Evolutionary conservation across 2,888 invertebrate species (phyloP).

Genomic region (Scelioninae gen. 2): DNA sequence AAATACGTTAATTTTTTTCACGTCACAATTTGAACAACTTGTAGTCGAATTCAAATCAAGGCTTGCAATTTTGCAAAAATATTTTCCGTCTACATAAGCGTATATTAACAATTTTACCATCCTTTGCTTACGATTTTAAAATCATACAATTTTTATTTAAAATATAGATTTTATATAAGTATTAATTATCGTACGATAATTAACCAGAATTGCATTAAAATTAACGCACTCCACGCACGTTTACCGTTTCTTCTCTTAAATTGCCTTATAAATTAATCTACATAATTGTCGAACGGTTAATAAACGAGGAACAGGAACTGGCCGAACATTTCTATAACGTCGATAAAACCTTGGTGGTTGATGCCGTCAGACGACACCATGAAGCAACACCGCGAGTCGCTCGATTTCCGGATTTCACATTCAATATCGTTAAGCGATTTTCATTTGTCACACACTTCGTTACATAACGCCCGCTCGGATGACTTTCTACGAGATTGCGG

Average conservation of each 20-base stretch:
- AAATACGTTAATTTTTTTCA: no score
- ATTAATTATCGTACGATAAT: no score
- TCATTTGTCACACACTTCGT: constrained; percentile 44
- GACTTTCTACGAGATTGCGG: constrained; percentile 55
- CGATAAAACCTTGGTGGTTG: constrained; percentile 25
- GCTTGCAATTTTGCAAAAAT: no score
- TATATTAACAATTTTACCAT: no score
- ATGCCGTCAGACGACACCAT: constrained; percentile 19
- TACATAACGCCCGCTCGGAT: constrained; percentile 34
- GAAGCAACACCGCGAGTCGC: constrained; percentile 9
- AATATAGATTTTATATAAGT: no score
- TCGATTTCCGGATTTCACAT: constrained; percentile 55
- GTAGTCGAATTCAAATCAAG: no score
- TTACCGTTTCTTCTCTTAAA: constrained; percentile 4
- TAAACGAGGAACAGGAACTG: constrained; percentile 35
- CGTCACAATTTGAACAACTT: no score
- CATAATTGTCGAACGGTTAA: neutral
- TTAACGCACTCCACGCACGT: no score
- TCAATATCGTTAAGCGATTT: constrained; percentile 36
- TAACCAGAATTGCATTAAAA: no score
- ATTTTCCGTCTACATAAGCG: no score
- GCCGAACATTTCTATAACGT: neutral
- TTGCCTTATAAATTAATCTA: constrained; percentile 12
- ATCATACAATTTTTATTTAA: no score
- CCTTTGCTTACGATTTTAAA: neutral